Percentiles rank a stretch among this genome's conserved stretches.
Conservation (phyloP, 2,888 invertebrate species). For the Drosophila incognita region DNA sequence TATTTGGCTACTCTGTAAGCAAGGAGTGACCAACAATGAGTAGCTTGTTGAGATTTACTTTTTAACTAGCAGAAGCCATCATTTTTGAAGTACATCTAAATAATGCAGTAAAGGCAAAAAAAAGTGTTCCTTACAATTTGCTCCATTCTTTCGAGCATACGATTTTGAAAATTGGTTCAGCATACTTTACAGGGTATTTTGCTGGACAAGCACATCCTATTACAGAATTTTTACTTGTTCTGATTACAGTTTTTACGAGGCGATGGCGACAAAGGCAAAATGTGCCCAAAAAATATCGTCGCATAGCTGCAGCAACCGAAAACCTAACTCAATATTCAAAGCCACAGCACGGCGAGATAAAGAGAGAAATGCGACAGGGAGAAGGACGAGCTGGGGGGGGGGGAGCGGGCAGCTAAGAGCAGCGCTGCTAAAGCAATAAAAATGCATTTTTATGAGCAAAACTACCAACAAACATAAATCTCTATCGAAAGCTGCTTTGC, state of each 20-base stretch:
- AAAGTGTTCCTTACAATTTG: not conserved
- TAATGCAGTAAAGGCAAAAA: not conserved
- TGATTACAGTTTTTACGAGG: conserved; percentile 80
- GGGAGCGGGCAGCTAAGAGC: conserved; percentile 39
- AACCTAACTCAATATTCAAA: conserved; percentile 80
- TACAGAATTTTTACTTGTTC: conserved; percentile 30
- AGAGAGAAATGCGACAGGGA: not conserved
- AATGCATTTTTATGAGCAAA: conserved; percentile 81
- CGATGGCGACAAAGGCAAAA: conserved; percentile 56
- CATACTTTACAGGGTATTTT: conserved; percentile 17
- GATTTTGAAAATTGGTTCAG: not conserved
- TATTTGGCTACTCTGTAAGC: conserved; percentile 51
- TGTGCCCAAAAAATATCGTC: conserved; percentile 49
- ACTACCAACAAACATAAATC: conserved; percentile 81
- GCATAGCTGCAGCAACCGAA: conserved; percentile 55
- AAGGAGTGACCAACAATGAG: not conserved
- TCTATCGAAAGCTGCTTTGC: conserved; percentile 81
- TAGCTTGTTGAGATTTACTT: not conserved
- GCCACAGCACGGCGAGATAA: conserved; percentile 37
- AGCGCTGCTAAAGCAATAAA: conserved; percentile 74
- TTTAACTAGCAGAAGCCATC: not conserved
- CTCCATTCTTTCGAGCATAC: not conserved
- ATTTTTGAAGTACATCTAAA: not conserved
- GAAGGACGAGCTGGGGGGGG: not conserved
- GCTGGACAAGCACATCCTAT: not conserved